Base-by-base conservation (phyloP, 1,140 invertebrate genomes). In the Conopomorpha cramerella region DNA sequence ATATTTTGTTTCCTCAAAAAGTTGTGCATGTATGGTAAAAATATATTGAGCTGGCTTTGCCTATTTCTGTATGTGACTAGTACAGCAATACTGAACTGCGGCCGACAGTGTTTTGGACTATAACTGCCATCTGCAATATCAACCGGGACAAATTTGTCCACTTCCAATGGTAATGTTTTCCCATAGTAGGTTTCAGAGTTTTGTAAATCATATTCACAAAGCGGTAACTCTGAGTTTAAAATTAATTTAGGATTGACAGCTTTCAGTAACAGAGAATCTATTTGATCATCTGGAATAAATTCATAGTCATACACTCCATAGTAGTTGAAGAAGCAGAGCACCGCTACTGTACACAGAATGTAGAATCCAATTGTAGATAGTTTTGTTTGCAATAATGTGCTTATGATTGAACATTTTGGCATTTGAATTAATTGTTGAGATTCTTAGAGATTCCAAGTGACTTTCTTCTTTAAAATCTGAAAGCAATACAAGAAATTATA, bases 1-100 rank as follows among this genome's bases (percentile, higher is more conserved):
- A 98, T 81, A 53, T 89, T 83, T 73, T 98, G 96, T 15, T 85
- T 78, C 40, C 93, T 88, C 28, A 99, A 77, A 64, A 94, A 93
- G 10, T 89, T 87, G 74, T 98, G 94, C 61, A 98, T 91, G 59
- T 94, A 92, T 48, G 88, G 86, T 29, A 96, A 77, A 55, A 96
- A 94, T 35, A 85, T 78, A 11, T 84, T 68, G 6, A 98, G 77
- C 57, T 99, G 95, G 13, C 79, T 71, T 41, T 86, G 77, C 30
- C 96, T 81, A 53, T 96, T 89, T 40, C 95, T 79, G 58, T 95
- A 97, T 2, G 93, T 93, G 23, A 98, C 81, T 40, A 97, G 86
- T 12, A 97, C 85, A 10, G 93, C 93, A 4, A 93, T 87, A 58
- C 88, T 86, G 50, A 89, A 88, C 13, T 84, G 67, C 2, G 93